Conservation (phyloP, 2,888 invertebrate species). For the Pterostichus niger region DNA sequence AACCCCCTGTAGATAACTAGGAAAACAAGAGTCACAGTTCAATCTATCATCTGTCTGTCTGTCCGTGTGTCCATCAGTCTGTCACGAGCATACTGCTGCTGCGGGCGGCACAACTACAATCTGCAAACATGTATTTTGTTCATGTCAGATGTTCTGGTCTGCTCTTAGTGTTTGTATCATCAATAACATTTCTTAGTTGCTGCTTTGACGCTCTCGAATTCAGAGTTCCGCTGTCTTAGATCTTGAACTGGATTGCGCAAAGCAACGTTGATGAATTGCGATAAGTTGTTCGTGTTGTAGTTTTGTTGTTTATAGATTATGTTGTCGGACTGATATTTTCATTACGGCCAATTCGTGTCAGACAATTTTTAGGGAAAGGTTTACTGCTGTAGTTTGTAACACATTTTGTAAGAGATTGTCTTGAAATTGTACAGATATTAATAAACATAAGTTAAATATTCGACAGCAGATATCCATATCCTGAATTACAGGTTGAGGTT, state of each 20-base stretch:
- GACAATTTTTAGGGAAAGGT: conserved; percentile 24
- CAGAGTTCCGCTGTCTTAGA: conserved; percentile 2
- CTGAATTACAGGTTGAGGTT: too few relatives aligned
- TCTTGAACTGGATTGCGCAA: conserved; percentile 22
- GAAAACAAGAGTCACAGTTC: conserved; percentile 11
- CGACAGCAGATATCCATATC: too few relatives aligned
- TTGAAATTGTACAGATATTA: neutral
- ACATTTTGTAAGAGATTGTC: neutral
- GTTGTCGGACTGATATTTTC: conserved; percentile 35
- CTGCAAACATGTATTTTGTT: conserved; percentile 50
- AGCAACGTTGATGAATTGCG: conserved; percentile 20
- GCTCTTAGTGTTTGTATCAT: conserved; percentile 4
- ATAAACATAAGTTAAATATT: too few relatives aligned
- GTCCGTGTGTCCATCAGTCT: conserved; percentile 18
- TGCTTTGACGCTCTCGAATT: neutral
- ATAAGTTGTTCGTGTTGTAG: neutral
- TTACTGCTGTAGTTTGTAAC: conserved; percentile 11
- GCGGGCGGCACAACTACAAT: neutral
- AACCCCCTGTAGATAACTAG: neutral
- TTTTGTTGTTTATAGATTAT: conserved; percentile 33
- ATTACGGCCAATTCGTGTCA: conserved; percentile 39
- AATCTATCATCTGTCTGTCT: conserved; percentile 18
- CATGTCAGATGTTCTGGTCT: conserved; percentile 19
- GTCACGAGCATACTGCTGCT: conserved; percentile 6
- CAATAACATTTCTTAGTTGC: conserved; percentile 33